A percentile compares a stretch with the other conserved stretches of the same genome.
These are phyloP conservation scores for Drosophila greeni DNA, from an alignment of 2,888 invertebrate genomes.

Conservation along the genomic window DNA sequence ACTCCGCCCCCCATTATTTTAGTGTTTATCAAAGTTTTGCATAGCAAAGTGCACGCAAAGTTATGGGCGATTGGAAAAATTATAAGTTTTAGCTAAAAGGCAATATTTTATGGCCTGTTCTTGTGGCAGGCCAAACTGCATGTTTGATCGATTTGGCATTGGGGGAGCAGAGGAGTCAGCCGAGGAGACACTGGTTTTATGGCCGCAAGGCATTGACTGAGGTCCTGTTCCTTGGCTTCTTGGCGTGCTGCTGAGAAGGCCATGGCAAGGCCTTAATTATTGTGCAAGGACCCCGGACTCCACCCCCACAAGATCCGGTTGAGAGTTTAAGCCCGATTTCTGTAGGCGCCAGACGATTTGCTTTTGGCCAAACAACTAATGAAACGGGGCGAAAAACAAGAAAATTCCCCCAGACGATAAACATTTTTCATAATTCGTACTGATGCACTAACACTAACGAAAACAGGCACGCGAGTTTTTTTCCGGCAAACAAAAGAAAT, in stretches of 20 bases:
- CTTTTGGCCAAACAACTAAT: background rate
- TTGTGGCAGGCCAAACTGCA: slow-evolving; percentile 43
- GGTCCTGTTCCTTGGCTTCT: slow-evolving; percentile 35
- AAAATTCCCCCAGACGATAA: slow-evolving; percentile 14
- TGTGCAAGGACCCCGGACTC: slow-evolving; percentile 30
- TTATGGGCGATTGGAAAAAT: slow-evolving; percentile 28
- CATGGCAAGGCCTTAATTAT: slow-evolving; percentile 46
- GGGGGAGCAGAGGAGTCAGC: slow-evolving; percentile 18
- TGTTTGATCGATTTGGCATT: slow-evolving; percentile 69
- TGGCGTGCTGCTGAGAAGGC: slow-evolving; percentile 44
- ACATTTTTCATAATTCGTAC: slow-evolving; percentile 18
- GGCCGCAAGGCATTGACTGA: slow-evolving; percentile 28
- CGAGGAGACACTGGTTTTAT: slow-evolving; percentile 21
- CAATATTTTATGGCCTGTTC: slow-evolving; percentile 22
- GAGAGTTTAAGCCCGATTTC: slow-evolving; percentile 29
- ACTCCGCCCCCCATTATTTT: background rate
- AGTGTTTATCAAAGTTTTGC: slow-evolving; percentile 15
- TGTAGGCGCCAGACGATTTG: slow-evolving; percentile 18
- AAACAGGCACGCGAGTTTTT: slow-evolving; percentile 16
- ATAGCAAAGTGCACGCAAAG: slow-evolving; percentile 25
- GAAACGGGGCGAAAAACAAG: slow-evolving; percentile 3
- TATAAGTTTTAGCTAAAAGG: slow-evolving; percentile 25
- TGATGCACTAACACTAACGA: slow-evolving; percentile 15
- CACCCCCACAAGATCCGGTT: slow-evolving; percentile 7
- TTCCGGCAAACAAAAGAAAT: slow-evolving; percentile 38